Conservation (phyloP, 2,888 invertebrate species). For the Sabatieria punctata region DNA sequence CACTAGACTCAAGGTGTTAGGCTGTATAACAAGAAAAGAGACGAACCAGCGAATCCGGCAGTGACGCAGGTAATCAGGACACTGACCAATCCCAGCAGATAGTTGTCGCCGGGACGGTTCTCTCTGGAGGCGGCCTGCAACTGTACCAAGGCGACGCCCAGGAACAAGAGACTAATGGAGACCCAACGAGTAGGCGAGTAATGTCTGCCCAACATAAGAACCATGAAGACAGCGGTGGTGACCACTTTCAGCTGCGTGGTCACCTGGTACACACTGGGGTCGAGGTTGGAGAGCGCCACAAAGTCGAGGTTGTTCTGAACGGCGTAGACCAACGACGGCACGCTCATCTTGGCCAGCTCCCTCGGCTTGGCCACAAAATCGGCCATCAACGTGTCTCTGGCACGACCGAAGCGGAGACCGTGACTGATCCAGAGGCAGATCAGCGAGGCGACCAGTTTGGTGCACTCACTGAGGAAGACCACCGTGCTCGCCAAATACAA, state of each 20-base stretch:
- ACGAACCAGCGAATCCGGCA: constrained; percentile 30
- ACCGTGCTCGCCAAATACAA: constrained; percentile 24
- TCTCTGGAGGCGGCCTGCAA: constrained; percentile 16
- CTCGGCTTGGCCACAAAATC: constrained; percentile 20
- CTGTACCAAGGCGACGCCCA: constrained; percentile 29
- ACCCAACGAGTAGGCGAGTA: constrained; percentile 27
- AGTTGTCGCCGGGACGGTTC: constrained; percentile 20
- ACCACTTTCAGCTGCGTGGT: constrained; percentile 32
- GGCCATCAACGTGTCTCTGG: background rate
- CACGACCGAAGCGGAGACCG: background rate
- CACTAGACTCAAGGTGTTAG: too few relatives aligned
- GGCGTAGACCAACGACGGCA: constrained; percentile 29
- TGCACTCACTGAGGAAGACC: constrained; percentile 23
- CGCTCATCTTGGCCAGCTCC: constrained; percentile 29
- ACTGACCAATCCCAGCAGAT: constrained; percentile 23
- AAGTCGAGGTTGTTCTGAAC: constrained; percentile 32
- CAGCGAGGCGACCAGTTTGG: constrained; percentile 15
- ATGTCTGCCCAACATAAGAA: constrained; percentile 24
- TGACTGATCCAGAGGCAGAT: background rate
- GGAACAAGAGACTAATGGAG: constrained; percentile 26
- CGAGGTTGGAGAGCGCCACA: constrained; percentile 27
- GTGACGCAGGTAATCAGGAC: constrained; percentile 29
- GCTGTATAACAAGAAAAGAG: background rate
- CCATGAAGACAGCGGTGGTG: constrained; percentile 32
- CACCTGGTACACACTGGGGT: constrained; percentile 29